Percentiles rank a stretch among this genome's conserved stretches.
Evolutionary conservation across 2,888 invertebrate species (phyloP).

Genomic region (Lasioglossum vierecki): DNA sequence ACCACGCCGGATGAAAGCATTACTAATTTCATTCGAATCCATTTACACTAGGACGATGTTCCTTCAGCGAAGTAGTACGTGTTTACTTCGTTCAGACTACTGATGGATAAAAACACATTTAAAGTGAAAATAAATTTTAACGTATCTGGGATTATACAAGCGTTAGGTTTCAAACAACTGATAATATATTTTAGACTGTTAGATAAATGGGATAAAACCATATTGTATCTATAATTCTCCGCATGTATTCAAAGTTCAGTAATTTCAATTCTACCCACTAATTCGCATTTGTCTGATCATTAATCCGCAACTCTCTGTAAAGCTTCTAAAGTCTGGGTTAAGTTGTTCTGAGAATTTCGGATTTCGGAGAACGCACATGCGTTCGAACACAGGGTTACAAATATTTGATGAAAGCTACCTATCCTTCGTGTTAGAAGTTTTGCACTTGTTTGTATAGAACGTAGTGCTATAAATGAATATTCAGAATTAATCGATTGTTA

Average conservation of each 20-base stretch:
- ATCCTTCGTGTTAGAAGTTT: not conserved
- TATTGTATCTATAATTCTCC: too few relatives aligned
- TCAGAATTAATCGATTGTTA: not conserved
- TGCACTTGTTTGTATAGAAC: not conserved
- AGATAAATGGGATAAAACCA: too few relatives aligned
- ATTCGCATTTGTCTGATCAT: too few relatives aligned
- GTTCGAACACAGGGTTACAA: not conserved
- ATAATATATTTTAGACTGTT: not conserved
- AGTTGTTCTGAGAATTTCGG: not conserved
- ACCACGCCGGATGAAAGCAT: slow-evolving; percentile 14
- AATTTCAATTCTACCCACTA: too few relatives aligned
- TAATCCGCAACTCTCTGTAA: too few relatives aligned
- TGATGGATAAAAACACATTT: not conserved
- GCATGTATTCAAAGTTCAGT: too few relatives aligned
- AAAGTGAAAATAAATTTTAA: not conserved
- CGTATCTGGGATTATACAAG: too few relatives aligned
- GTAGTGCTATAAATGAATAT: not conserved
- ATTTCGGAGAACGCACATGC: not conserved
- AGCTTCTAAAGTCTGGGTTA: too few relatives aligned
- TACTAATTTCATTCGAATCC: slow-evolving; percentile 19
- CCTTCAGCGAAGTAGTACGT: too few relatives aligned
- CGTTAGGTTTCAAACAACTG: not conserved
- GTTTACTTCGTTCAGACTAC: not conserved
- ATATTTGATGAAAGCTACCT: not conserved
- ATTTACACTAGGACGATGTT: not conserved